Evolutionary conservation across 2,113 vertebrate species (phyloP).

Genomic region (Brienomyrus brachyistius): DNA sequence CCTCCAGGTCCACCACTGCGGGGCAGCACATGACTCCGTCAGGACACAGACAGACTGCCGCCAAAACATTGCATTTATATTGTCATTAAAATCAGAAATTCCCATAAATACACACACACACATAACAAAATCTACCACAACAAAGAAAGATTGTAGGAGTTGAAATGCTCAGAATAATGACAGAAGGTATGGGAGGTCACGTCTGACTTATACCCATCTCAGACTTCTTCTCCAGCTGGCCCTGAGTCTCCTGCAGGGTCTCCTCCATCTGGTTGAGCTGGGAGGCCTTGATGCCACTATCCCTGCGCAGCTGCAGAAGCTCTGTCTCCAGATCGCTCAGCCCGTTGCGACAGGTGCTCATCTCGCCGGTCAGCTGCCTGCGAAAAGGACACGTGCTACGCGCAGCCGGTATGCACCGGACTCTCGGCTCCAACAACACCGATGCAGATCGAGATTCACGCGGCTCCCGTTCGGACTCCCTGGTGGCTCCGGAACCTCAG

Average conservation of each 20-base stretch:
- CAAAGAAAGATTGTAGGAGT: not conserved
- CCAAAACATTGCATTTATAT: not conserved
- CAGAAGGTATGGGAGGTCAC: not conserved
- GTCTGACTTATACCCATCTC: conserved; percentile 46
- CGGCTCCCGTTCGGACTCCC: not conserved
- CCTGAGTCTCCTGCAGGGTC: conserved; percentile 73
- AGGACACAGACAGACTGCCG: not conserved
- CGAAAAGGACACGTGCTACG: conserved; percentile 22
- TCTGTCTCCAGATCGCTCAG: conserved; percentile 64
- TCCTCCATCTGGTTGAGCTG: conserved; percentile 74
- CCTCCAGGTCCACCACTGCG: conserved; percentile 77
- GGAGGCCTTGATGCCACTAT: conserved; percentile 70
- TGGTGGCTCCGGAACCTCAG: not conserved
- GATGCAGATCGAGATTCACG: not conserved
- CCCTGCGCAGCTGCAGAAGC: conserved; percentile 61
- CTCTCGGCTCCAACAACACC: not conserved
- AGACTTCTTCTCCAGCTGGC: conserved; percentile 70
- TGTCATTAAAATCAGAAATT: not conserved
- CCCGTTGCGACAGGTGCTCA: conserved; percentile 65
- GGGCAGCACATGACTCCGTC: not conserved
- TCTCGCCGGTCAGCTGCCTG: conserved; percentile 57
- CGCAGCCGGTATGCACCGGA: not conserved
- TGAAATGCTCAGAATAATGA: not conserved
- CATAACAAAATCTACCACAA: not conserved
- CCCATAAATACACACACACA: not conserved